These are phyloP conservation scores for Campylomormyrus numenius DNA, from an alignment of 2,113 vertebrate genomes.

Conservation along the genomic window DNA sequence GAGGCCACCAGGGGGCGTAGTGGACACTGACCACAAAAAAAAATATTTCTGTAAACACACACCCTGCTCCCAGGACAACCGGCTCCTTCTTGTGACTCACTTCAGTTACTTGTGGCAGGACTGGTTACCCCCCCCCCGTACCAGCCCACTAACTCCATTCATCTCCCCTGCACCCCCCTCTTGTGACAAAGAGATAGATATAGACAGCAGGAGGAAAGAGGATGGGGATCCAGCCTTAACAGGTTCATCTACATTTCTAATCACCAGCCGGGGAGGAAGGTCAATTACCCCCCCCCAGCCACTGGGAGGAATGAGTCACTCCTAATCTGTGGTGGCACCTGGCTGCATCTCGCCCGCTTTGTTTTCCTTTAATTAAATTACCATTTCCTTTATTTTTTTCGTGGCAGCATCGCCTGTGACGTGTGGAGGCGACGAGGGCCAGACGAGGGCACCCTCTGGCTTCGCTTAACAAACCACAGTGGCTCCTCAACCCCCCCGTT, in stretches of 20 bases:
- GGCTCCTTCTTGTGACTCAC: not conserved
- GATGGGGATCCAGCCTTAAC: not conserved
- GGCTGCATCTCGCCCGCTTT: not conserved
- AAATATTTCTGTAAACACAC: not conserved
- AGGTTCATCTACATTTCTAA: slow-evolving; percentile 28
- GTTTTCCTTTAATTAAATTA: slow-evolving; percentile 15
- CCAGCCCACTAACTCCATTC: not conserved
- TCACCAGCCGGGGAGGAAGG: slow-evolving; percentile 24
- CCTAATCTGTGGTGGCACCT: not conserved
- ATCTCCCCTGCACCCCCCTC: not conserved
- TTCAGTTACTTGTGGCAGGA: not conserved
- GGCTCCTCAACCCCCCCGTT: not conserved
- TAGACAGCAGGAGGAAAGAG: not conserved
- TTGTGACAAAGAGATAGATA: not conserved
- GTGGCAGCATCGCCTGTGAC: not conserved
- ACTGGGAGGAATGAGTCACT: not conserved
- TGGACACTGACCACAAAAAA: not conserved
- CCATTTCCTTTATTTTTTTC: not conserved
- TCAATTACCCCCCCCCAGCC: slow-evolving; percentile 19
- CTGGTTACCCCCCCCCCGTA: not conserved
- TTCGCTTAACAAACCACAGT: not conserved
- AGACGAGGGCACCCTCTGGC: not conserved
- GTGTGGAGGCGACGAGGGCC: not conserved
- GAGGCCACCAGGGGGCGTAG: not conserved
- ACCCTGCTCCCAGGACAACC: not conserved